phyloP scores from a whole-genome alignment of 2,888 invertebrate species.

The Ochropleura leucogaster region DNA sequence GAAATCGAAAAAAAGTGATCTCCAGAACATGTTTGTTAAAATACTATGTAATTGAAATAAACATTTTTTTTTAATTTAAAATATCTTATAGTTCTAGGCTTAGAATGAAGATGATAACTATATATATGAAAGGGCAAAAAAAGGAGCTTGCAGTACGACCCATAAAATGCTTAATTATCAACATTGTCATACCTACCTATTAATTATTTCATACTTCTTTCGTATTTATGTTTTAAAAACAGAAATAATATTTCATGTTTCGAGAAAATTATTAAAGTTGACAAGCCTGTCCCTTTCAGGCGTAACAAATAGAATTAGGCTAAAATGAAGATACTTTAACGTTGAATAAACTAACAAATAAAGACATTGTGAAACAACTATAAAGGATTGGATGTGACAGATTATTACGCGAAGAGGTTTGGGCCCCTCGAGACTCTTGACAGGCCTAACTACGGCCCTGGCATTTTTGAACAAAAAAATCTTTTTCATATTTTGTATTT shows the following conservation, averaged over 20 bases:
- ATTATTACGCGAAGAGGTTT: slow-evolving; percentile 32
- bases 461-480: background rate
- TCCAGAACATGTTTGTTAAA: no score
- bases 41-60: no score
- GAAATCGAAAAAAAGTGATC: no score
- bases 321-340: slow-evolving; percentile 31
- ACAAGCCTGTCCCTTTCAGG: slow-evolving; percentile 28
- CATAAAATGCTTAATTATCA: background rate
- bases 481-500: background rate
- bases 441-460: slow-evolving; percentile 33
- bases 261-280: slow-evolving; percentile 27
- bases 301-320: slow-evolving; percentile 41
- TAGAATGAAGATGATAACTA: background rate
- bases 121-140: no score
- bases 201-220: background rate
- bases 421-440: background rate
- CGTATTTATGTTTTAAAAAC: background rate
- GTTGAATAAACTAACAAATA: slow-evolving; percentile 47
- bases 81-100: background rate
- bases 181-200: background rate
- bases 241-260: background rate
- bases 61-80: no score
- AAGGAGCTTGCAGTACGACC: no score
- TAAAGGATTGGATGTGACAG: slow-evolving; percentile 55
- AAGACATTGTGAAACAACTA: slow-evolving; percentile 47